These are phyloP conservation scores for Sussaba pulchella DNA, from an alignment of 2,888 invertebrate genomes.

Conservation along the genomic window DNA sequence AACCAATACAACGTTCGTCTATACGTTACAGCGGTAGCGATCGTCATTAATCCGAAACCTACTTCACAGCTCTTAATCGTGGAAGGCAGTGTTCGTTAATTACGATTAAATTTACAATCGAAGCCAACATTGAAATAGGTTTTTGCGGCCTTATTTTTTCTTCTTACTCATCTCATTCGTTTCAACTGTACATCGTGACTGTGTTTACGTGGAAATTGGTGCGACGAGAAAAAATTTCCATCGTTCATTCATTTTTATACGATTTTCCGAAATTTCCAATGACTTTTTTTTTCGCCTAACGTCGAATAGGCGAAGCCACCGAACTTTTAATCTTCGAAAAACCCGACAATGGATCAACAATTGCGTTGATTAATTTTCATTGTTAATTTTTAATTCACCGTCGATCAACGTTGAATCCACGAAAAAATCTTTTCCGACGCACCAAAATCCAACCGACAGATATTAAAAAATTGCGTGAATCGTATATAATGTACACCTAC, in stretches of 20 bases:
- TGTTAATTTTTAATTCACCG: too few relatives aligned
- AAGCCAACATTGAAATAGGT: slow-evolving; percentile 73
- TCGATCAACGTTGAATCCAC: too few relatives aligned
- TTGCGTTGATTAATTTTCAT: too few relatives aligned
- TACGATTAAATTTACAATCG: slow-evolving; percentile 72
- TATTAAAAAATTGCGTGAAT: slow-evolving; percentile 65
- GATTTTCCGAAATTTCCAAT: too few relatives aligned
- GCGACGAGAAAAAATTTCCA: slow-evolving; percentile 55
- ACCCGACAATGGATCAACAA: too few relatives aligned
- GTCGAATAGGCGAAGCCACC: too few relatives aligned
- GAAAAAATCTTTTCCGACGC: too few relatives aligned
- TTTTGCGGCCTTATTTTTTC: slow-evolving; percentile 44
- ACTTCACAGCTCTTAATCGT: slow-evolving; percentile 78
- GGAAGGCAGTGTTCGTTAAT: slow-evolving; percentile 81
- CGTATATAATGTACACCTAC: slow-evolving; percentile 77
- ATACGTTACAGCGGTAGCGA: slow-evolving; percentile 59
- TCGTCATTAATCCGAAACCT: slow-evolving; percentile 70
- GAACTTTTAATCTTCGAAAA: too few relatives aligned
- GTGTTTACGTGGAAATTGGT: slow-evolving; percentile 63
- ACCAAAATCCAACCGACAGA: slow-evolving; percentile 70
- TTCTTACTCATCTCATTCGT: background rate
- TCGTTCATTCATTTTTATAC: too few relatives aligned
- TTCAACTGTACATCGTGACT: slow-evolving; percentile 67
- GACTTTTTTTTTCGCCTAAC: too few relatives aligned
- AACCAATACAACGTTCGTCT: slow-evolving; percentile 50